Evolutionary conservation across 2,888 invertebrate species (phyloP), one percentile per base, ranked within the genome.

Genomic region (Orthosia gothica): DNA sequence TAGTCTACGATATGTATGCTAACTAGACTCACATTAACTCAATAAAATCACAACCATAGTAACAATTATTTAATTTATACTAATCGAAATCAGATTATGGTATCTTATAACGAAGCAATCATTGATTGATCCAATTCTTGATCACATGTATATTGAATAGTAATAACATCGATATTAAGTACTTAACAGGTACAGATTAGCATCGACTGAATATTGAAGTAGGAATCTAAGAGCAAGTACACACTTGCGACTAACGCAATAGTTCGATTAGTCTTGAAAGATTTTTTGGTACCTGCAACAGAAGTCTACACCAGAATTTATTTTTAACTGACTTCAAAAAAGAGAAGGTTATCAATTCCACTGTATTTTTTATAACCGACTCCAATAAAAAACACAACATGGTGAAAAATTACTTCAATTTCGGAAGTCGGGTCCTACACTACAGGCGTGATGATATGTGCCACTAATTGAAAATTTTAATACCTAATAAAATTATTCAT

Each of bases 121-220:
- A 54, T 58, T 78, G 65, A 81, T 83, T 74, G 76, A 76, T 72
- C 58, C 57, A 70, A 82, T 75, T 75, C 66, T 59, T 62, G 72
- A 59, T 82, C 79, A 55, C 50, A 73, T 73, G 64, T 74, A 71
- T 65, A 73, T 75, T 75, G 61, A 74, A 79, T 74, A 55, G 68
- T 69, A 74, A 71, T 74, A 82, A 62, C 52, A 80, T 72, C 58
- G 74, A 66, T 76, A 78, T 70, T 67, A 59, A 54, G 59, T 76
- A 78, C 58, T 61, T 59, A 58, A 73, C 55, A 61, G 47, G 47
- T 47, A 15, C 58, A 26, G 62, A 82, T 84, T 79, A 82, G 55
- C 71, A 79, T 82, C 70, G 47, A 72, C 20, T 70, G 72, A 64
- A 67, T 82, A 76, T 81, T 26, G 26, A 55, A 69, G 26, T 62